A percentile compares a stretch with the other conserved stretches of the same genome.
phyloP scores from a whole-genome alignment of 2,888 invertebrate genomes.

The Nomada goodeniana region DNA sequence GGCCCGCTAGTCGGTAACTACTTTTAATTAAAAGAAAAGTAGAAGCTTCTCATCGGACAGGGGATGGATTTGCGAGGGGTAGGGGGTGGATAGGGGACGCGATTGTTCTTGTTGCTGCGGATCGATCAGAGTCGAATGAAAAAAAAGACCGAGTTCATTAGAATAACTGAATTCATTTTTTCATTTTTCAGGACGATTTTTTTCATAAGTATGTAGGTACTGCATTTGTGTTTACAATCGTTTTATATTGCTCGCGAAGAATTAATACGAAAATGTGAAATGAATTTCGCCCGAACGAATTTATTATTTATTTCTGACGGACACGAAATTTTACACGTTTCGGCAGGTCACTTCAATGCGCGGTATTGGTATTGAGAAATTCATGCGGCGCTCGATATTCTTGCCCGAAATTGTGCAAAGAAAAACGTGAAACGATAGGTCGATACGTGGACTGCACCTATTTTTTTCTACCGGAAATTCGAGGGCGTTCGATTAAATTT shows the following conservation, averaged over 20 bases:
- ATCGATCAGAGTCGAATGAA: conserved; percentile 22
- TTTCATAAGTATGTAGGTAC: too few relatives aligned
- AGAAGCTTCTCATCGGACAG: neutral
- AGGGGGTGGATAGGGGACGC: neutral
- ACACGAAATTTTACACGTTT: too few relatives aligned
- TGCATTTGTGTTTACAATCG: too few relatives aligned
- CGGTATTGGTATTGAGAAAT: too few relatives aligned
- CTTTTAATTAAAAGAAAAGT: conserved; percentile 48
- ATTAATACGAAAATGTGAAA: neutral
- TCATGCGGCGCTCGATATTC: too few relatives aligned
- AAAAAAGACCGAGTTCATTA: neutral
- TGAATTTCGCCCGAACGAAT: neutral
- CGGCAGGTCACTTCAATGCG: too few relatives aligned
- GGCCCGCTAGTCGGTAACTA: conserved; percentile 16
- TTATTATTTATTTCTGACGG: neutral
- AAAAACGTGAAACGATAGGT: too few relatives aligned
- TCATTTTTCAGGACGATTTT: neutral
- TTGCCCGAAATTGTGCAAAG: too few relatives aligned
- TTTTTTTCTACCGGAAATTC: neutral
- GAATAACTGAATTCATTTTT: too few relatives aligned
- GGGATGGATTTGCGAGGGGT: neutral
- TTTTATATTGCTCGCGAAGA: neutral
- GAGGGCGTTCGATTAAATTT: conserved; percentile 6
- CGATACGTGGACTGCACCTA: too few relatives aligned
- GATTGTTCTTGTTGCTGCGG: neutral